phyloP scores from a whole-genome alignment of 2,113 vertebrate genomes.

The Elaphurus davidianus region DNA sequence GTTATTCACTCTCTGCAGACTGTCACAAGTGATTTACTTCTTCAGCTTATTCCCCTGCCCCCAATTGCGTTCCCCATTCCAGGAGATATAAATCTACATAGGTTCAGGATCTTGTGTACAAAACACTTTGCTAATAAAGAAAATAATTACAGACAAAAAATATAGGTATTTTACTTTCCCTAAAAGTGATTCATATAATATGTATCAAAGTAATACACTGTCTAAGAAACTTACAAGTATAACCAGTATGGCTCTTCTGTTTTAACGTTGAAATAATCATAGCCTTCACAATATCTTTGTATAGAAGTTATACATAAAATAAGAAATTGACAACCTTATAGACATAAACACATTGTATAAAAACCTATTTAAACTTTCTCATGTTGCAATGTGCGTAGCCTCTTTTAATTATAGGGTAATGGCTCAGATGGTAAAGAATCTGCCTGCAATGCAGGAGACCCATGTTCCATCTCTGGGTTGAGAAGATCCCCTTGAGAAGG shows the following conservation, averaged over 20 bases:
- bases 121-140: background rate
- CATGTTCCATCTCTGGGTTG: background rate
- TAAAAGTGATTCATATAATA: background rate
- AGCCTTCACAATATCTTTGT: background rate
- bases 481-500: background rate
- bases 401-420: constrained; percentile 6
- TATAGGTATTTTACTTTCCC: background rate
- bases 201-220: background rate
- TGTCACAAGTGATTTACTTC: background rate
- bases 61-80: rapidly evolving
- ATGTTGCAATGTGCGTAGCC: background rate
- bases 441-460: background rate
- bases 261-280: background rate
- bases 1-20: rapidly evolving
- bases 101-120: background rate
- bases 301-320: background rate
- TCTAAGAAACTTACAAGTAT: background rate
- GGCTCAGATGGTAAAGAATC: background rate
- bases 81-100: background rate
- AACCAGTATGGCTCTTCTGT: background rate
- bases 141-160: background rate
- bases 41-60: background rate
- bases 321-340: constrained; percentile 48
- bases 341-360: background rate
- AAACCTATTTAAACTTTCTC: constrained; percentile 22